Base-by-base conservation (phyloP, 2,797 vertebrate genomes). In the Cynopterus sphinx region DNA sequence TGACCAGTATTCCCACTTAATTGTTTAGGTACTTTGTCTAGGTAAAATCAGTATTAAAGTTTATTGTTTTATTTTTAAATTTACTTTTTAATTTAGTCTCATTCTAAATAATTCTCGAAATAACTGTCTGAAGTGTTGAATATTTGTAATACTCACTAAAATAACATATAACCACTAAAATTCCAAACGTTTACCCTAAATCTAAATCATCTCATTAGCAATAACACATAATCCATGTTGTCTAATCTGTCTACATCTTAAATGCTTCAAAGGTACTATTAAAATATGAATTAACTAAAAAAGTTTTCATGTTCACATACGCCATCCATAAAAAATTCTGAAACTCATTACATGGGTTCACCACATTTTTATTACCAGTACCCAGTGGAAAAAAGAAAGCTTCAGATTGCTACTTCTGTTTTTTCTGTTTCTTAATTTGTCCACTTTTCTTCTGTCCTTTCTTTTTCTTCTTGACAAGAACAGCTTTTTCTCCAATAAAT, bases 401-500 rank as follows among this genome's bases (percentile, higher is more conserved):
- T 90, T 77, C 9, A 0, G 53, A 57, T 13, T 19, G 39, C 53
- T 93, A 85, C 65, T 98, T 98, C 19, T 88, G 95, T 70, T 97
- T 98, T 73, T 92, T 96, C 46, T 39, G 11, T 95, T 96, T 98
- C n/a, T 82, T 98, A 65, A 6, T 63, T 9, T 5, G 94, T 63
- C 73, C 61, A 94, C 43, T 2, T 51, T 71, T 94, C 91, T 98
- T 98, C 9, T 96, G 96, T 90, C 96, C 94, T 93, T 97, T 98
- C 26, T 94, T 77, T 63, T 98, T 98, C 1, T 87, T 87, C 95
- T 98, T 98, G 0, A 82, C 2, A 0, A 96, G 90, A 33, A 10
- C 55, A 77, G 98, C 98, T 95, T 98, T 98, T 95, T 98, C 98
- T 49, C 98, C 98, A 67, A 98, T 90, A 93, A 98, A 99, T 1